A percentile compares a stretch with the other conserved stretches of the same genome.
Conservation (phyloP, 2,797 vertebrate species). For the Arnoldichthys spilopterus region DNA sequence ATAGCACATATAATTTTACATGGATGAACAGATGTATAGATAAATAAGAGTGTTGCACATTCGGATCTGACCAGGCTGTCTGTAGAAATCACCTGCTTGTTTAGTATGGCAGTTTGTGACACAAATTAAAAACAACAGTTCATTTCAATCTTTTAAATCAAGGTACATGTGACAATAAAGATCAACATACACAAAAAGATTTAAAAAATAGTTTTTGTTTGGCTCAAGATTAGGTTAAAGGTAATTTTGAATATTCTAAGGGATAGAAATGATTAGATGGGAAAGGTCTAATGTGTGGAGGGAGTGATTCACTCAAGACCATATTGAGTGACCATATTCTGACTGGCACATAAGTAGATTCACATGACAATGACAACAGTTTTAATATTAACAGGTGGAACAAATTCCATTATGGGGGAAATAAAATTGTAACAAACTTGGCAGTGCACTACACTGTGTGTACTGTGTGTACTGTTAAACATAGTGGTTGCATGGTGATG, state of each 20-base stretch:
- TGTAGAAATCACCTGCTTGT: no score
- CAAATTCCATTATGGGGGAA: background rate
- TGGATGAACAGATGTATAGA: no score
- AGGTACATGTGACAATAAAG: no score
- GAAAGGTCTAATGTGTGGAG: background rate
- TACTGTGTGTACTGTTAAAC: no score
- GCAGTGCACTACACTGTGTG: background rate
- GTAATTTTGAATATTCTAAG: background rate
- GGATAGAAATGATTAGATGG: background rate
- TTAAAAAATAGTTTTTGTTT: background rate
- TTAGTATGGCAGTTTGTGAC: no score
- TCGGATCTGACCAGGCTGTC: no score
- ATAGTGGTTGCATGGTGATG: no score
- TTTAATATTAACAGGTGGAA: conserved; percentile 7
- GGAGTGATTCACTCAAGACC: background rate
- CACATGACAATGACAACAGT: background rate
- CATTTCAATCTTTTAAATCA: no score
- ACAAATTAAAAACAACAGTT: no score
- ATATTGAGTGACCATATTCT: conserved; percentile 7
- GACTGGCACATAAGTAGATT: no score
- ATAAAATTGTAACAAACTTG: background rate
- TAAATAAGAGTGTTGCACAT: no score
- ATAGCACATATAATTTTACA: no score
- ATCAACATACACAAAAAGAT: background rate
- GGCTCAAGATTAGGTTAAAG: background rate